Evolutionary conservation across 1,140 invertebrate species (phyloP), one percentile per base, ranked within the genome.

Genomic region (Apocrypta bakeri): DNA sequence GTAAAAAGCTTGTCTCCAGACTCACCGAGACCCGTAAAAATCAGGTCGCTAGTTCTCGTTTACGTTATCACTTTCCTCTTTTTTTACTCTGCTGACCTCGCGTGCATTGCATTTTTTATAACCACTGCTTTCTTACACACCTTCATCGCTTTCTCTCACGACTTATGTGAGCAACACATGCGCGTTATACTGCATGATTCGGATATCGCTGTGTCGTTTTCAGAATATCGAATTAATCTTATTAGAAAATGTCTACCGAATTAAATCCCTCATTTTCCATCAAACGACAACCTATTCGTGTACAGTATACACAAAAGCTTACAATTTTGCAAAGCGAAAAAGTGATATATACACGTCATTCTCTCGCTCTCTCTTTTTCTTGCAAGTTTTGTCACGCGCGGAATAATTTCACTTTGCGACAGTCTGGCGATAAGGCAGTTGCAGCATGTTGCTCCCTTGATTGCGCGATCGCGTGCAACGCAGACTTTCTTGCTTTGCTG

Each of bases 331-430:
- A n/a, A n/a, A n/a, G n/a, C n/a, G n/a, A n/a, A n/a, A n/a, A n/a
- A n/a, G n/a, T n/a, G n/a, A n/a, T n/a, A n/a, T n/a, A n/a, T n/a
- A n/a, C n/a, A n/a, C n/a, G n/a, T n/a, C n/a, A n/a, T 31, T 8
- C 69, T 37, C 33, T 37, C 33, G 2, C 33, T 37, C 33, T 37
- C 33, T 37, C 33, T 37, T 37, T 42, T n/a, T 11, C 63, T 7
- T 0, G 56, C 61, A 14, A 79, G 61, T 25, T 66, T 21, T 17
- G 14, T 83, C 12, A 11, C 63, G 86, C 86, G 86, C 87, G 85
- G 87, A 90, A 92, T 91, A 91, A 91, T 91, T 91, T 92, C 90
- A 91, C 91, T 91, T 91, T 91, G 87, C 90, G 81, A 85, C 56
- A 33, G 37, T 40, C n/a, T 17, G 48, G 80, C 86, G 90, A 92